phyloP scores from a whole-genome alignment of 2,888 invertebrate genomes.

The Perizoma affinitatum region DNA sequence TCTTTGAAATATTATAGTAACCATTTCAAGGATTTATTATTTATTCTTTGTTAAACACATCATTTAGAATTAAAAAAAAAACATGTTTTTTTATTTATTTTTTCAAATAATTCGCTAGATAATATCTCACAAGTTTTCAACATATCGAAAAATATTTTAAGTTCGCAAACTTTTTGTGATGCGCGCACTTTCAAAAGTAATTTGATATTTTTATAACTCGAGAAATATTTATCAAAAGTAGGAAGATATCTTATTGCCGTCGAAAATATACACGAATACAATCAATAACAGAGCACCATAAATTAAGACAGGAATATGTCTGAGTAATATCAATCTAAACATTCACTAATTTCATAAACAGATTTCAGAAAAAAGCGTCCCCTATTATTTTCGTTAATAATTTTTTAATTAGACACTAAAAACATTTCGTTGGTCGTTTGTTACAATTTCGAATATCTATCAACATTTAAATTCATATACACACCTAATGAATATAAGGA shows the following conservation, averaged over 20 bases:
- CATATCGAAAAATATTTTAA: too few relatives aligned
- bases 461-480: constrained; percentile 19
- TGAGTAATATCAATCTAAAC: constrained; percentile 6
- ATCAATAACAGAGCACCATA: constrained; percentile 20
- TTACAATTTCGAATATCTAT: constrained; percentile 25
- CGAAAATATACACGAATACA: constrained; percentile 11
- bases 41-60: too few relatives aligned
- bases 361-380: constrained; percentile 6
- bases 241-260: constrained; percentile 6
- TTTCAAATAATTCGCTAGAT: too few relatives aligned
- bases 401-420: constrained; percentile 14
- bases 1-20: too few relatives aligned
- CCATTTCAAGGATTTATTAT: too few relatives aligned
- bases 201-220: constrained; percentile 2
- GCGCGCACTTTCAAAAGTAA: neutral
- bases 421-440: constrained; percentile 38
- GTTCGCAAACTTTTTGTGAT: too few relatives aligned
- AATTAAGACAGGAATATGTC: constrained; percentile 1
- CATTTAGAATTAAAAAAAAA: too few relatives aligned
- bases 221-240: neutral
- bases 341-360: constrained; percentile 7
- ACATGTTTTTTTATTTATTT: too few relatives aligned
- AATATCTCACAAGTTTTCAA: too few relatives aligned
- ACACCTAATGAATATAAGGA: constrained; percentile 6
- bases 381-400: constrained; percentile 2